Evolutionary conservation across 2,113 vertebrate species (phyloP).

Genomic region (Anolis sagrei): DNA sequence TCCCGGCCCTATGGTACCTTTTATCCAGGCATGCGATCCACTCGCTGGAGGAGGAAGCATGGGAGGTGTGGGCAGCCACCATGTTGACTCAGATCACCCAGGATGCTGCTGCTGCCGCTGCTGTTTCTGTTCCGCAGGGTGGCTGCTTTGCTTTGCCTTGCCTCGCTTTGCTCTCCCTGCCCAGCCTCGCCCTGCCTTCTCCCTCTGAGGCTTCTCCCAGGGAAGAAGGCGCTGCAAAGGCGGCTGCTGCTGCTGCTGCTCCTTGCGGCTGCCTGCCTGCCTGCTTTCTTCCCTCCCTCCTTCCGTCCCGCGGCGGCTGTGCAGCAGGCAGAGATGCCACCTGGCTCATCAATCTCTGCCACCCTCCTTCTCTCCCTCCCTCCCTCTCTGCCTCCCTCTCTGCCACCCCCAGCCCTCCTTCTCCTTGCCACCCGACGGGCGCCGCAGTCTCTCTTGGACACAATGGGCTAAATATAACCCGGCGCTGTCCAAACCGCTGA

Average conservation of each 20-base stretch:
- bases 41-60: conserved; percentile 87
- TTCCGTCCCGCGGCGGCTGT: not conserved
- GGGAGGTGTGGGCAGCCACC: conserved; percentile 90
- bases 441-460: not conserved
- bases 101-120: conserved; percentile 47
- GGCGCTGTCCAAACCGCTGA: no score
- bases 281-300: not conserved
- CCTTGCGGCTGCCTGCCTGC: not conserved
- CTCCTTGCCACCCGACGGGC: not conserved
- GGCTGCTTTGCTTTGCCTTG: conserved; percentile 33
- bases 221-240: no score
- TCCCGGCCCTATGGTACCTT: conserved; percentile 79
- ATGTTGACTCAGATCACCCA: conserved; percentile 78
- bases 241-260: no score
- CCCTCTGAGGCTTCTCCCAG: not conserved
- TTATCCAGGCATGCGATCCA: conserved; percentile 97
- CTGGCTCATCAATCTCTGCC: not conserved
- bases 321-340: not conserved
- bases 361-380: not conserved
- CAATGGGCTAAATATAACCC: not conserved
- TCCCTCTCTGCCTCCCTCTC: not conserved
- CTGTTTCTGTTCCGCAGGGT: not conserved
- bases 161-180: conserved; percentile 30
- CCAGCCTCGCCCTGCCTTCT: conserved; percentile 9
- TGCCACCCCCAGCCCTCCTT: not conserved